Conservation (phyloP, 2,113 vertebrate species). For the Mixornis gularis region DNA sequence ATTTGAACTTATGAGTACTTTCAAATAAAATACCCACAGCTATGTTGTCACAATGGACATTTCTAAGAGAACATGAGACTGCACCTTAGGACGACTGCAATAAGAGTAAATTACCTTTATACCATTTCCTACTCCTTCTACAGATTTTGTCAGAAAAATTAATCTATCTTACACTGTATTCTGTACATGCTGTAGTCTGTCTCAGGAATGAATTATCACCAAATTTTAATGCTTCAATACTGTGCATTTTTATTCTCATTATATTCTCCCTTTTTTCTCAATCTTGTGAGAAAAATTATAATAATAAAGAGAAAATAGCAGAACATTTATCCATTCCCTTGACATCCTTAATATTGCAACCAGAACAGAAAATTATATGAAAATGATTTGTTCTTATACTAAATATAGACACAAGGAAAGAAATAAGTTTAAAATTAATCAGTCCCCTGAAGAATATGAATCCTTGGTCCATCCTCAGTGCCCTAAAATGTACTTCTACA, state of each 20-base stretch:
- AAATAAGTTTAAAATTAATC: conserved; percentile 61
- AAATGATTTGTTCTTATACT: conserved; percentile 62
- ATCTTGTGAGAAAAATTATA: conserved; percentile 63
- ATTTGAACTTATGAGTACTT: not conserved
- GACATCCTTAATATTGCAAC: conserved; percentile 60
- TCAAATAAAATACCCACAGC: conserved; percentile 4
- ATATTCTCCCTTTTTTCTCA: conserved; percentile 48
- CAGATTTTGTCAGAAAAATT: conserved; percentile 34
- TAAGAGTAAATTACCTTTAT: conserved; percentile 46
- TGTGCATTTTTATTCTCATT: conserved; percentile 60
- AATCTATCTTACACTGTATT: conserved; percentile 30
- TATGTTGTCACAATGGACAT: not conserved
- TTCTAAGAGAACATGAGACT: not conserved
- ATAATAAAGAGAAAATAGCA: conserved; percentile 67
- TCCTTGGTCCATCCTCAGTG: conserved; percentile 26
- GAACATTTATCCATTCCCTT: conserved; percentile 66
- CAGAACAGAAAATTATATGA: conserved; percentile 62
- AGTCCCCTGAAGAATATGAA: conserved; percentile 35
- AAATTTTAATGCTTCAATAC: conserved; percentile 50
- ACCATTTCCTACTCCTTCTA: conserved; percentile 37
- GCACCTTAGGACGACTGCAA: not conserved
- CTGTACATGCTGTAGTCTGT: conserved; percentile 39
- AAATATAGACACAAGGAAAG: conserved; percentile 61
- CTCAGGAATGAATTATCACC: conserved; percentile 58
- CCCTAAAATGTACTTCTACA: conserved; percentile 23